Evolutionary conservation across 1,140 invertebrate genomes (phyloP).

Genomic region (Vanessa atalanta): DNA sequence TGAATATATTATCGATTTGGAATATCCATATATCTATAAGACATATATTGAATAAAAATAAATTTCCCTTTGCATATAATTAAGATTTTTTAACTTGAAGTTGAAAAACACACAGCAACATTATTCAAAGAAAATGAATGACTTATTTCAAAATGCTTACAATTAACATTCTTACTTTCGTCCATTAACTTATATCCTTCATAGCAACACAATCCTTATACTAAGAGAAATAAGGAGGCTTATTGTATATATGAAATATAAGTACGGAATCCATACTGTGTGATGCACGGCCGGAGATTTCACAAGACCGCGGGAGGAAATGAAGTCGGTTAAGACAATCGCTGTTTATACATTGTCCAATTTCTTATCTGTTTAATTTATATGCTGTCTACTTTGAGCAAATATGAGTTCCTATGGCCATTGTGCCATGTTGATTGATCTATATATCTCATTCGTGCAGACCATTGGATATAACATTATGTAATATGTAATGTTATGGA

Average conservation of each 20-base stretch:
- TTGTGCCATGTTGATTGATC: background rate
- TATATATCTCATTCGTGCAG: background rate
- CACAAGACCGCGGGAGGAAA: slow-evolving; percentile 8
- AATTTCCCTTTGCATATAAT: no score
- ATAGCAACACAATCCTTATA: background rate
- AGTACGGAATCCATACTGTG: background rate
- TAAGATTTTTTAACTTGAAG: no score
- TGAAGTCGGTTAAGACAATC: background rate
- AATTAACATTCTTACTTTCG: no score
- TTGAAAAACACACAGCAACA: no score
- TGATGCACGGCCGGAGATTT: slow-evolving; percentile 9
- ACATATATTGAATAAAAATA: no score
- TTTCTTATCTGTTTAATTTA: slow-evolving; percentile 1
- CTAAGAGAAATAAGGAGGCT: background rate
- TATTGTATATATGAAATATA: background rate
- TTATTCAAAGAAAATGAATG: no score
- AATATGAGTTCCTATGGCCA: background rate
- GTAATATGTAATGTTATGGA: no score
- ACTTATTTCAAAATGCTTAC: no score
- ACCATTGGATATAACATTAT: background rate
- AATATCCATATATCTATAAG: no score
- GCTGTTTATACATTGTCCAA: background rate
- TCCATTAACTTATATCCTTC: background rate
- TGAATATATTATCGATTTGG: no score
- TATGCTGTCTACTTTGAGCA: background rate